These are phyloP conservation scores for Thymelicus lineola DNA, from an alignment of 2,888 invertebrate genomes.

Conservation along the genomic window DNA sequence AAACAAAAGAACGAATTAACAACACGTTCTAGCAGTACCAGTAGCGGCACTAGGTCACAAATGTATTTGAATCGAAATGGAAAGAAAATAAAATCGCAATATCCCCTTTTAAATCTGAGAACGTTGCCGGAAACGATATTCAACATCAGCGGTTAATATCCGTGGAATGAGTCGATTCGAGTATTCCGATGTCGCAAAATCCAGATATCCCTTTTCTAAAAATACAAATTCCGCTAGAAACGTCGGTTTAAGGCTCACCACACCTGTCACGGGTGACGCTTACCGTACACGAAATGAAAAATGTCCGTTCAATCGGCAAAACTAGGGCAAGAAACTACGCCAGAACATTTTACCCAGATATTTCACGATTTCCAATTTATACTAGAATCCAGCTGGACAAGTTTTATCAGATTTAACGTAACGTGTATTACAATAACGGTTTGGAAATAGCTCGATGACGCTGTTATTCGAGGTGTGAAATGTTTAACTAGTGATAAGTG, in stretches of 20 bases:
- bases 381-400: conserved; percentile 33
- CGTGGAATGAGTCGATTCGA: conserved; percentile 10
- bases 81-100: neutral
- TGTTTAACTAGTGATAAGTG: too few relatives aligned
- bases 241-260: conserved; percentile 65
- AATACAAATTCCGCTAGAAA: conserved; percentile 49
- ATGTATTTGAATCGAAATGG: neutral
- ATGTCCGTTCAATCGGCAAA: conserved; percentile 70
- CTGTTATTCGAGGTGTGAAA: neutral
- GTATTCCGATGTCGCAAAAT: conserved; percentile 29
- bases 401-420: conserved; percentile 31
- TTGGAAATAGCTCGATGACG: neutral
- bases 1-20: too few relatives aligned
- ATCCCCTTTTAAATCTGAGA: conserved; percentile 21
- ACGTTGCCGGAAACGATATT: conserved; percentile 27
- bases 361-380: conserved; percentile 42
- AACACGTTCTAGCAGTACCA: too few relatives aligned
- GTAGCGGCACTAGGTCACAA: too few relatives aligned
- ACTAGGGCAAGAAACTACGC: conserved; percentile 73
- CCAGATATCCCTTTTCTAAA: conserved; percentile 28
- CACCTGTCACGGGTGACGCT: conserved; percentile 65
- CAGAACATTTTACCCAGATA: conserved; percentile 60
- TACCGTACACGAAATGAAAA: conserved; percentile 31
- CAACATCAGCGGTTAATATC: conserved; percentile 26
- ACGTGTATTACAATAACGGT: conserved; percentile 20